These are phyloP conservation scores for Tachycineta bicolor DNA, from an alignment of 2,113 vertebrate species.

Conservation along the genomic window DNA sequence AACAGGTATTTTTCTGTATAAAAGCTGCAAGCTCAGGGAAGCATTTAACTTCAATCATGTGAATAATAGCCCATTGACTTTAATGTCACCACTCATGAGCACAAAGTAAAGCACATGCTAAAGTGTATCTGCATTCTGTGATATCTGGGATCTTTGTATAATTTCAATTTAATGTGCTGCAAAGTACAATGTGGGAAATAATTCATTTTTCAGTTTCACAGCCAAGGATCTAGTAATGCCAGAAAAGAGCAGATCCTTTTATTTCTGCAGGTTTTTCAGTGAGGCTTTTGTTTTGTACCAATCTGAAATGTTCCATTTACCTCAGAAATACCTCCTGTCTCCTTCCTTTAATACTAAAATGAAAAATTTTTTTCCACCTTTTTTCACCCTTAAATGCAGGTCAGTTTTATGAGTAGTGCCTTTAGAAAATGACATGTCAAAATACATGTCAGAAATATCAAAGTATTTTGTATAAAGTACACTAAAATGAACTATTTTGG, in stretches of 20 bases:
- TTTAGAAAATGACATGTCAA: slow-evolving; percentile 1
- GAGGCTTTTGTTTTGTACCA: neutral
- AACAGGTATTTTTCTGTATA: neutral
- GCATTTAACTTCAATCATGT: slow-evolving; percentile 16
- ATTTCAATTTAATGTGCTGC: slow-evolving; percentile 32
- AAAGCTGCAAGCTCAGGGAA: slow-evolving; percentile 2
- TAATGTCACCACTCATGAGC: slow-evolving; percentile 12
- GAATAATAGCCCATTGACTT: slow-evolving; percentile 45
- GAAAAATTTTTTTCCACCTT: neutral
- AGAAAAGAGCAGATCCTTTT: neutral
- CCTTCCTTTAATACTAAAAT: neutral
- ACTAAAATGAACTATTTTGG: neutral
- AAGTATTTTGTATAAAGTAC: neutral
- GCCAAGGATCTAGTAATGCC: neutral
- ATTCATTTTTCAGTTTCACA: slow-evolving; percentile 32
- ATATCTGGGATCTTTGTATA: slow-evolving; percentile 6
- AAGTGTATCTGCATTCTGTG: neutral
- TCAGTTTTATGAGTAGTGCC: neutral
- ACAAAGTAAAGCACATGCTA: slow-evolving; percentile 30
- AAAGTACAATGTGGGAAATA: slow-evolving; percentile 25
- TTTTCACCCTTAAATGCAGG: neutral
- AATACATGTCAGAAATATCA: neutral
- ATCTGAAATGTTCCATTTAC: neutral
- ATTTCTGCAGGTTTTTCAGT: neutral
- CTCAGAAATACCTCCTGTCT: neutral